Evolutionary conservation across 2,797 vertebrate genomes (phyloP).

Genomic region (Chlorospingus flavigularis): DNA sequence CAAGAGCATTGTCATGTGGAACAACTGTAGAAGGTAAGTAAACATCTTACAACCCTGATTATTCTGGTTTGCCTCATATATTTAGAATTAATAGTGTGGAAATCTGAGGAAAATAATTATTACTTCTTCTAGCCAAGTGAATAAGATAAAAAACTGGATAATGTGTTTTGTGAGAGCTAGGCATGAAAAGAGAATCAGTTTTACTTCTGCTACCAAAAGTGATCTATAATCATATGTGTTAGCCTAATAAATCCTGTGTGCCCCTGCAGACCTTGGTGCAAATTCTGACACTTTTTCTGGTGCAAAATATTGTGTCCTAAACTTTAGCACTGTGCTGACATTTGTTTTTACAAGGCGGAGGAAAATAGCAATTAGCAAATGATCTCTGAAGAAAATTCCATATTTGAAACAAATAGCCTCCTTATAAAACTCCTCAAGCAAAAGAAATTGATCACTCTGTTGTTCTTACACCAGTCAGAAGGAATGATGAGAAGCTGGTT

Average conservation of each 20-base stretch:
- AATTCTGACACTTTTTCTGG: neutral
- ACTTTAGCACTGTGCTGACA: neutral
- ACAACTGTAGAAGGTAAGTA: neutral
- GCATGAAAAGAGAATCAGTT: conserved; percentile 23
- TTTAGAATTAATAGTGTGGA: neutral
- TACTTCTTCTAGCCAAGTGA: neutral
- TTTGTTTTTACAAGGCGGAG: neutral
- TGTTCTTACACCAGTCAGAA: neutral
- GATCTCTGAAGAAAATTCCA: neutral
- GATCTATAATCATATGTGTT: conserved; percentile 13
- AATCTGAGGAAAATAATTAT: neutral
- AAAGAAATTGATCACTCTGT: neutral
- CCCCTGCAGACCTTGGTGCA: neutral
- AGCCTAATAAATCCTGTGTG: neutral
- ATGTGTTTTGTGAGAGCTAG: neutral
- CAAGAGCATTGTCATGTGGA: neutral
- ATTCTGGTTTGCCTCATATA: neutral
- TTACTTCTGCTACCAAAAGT: conserved; percentile 7
- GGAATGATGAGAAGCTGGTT: neutral
- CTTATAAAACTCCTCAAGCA: neutral
- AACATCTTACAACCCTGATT: neutral
- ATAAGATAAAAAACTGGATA: neutral
- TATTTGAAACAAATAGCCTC: neutral
- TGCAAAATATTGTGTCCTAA: neutral
- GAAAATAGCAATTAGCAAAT: neutral